Base-by-base conservation (phyloP, 2,797 vertebrate genomes). In the Sebastes cheni region DNA sequence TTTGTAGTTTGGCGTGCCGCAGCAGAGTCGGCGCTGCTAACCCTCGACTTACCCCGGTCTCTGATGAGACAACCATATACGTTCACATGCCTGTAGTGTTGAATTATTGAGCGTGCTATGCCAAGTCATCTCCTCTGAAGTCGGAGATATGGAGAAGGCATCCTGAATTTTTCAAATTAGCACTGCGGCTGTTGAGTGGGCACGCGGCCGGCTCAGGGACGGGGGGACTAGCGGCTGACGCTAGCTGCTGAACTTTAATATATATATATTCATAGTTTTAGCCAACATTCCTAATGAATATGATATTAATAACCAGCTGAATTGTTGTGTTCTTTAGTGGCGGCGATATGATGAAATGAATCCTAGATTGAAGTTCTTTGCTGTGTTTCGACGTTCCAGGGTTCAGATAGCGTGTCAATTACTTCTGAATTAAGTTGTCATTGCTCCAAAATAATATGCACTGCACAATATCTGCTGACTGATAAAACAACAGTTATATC, bases 1-100 rank as follows among this genome's bases (percentile, higher is more conserved):
- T 95, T 94, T 95, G 93, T 93, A 93, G 94, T 92, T 90, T 70
- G 81, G 85, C 90, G 61, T 61, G 90, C 89, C 73, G 88, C 90
- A 85, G 89, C 81, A 86, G 77, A 83, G 83, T 86, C 64, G 65
- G 75, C 60, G 86, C 86, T 30, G 86, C 92, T 93, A 92, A 94
- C 94, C 92, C 89, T 75, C 86, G 62, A 83, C 87, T 93, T 92
- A 95, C 91, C 94, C 90, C 89, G 1, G 88, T 90, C 92, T 91
- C 93, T 81, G 86, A 91, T 92, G 92, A 91, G 89, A 89, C 79
- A 74, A 80, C 69, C 87, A 56, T 88, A 90, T 92, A 93, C 92
- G 66, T 92, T 85, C 86, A 81, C 80, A 89, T 78, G 91, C 89
- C 91, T 92, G 89, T 91, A 91, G 86, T 84, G 86, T 62, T 95